Base-by-base conservation (phyloP, 2,888 invertebrate species). In the Cataglyphis livida region DNA sequence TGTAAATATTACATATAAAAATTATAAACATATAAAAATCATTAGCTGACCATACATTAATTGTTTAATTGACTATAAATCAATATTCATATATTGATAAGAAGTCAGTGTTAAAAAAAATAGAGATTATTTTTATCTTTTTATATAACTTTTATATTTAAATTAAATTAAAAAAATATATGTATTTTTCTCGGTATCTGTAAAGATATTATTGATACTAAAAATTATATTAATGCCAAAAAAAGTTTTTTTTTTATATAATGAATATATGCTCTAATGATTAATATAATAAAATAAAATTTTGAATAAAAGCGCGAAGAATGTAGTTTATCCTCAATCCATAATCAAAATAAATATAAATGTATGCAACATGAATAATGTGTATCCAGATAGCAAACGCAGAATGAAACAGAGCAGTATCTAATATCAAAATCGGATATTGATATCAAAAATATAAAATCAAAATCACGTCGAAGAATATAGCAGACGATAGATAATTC, bases 221-320 rank as follows among this genome's bases (percentile, higher is more conserved):
- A 3, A 62, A 48, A 59, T 57, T 18, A 57, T 73, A 41, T 74
- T 74, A 62, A 61, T 61, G 9, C 3, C 57, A 2, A 41, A 32
- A 44, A 74, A 48, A 15, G 5, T 1, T 61, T 61, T 73, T 38
- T 25, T 73, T 18, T 38, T 5, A 1, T 9, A 6, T 35, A 2
- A 4, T 12, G 7, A 62, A 9, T 41, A 28, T 28, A 28, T 28
- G 2, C 28, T 28, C 2, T 28, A 6, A 73, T 61, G 32, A 74
- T 44, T 44, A 21, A 21, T 62, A 32, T 62, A 61, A 21, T 62
- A 32, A 74, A 61, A 74, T 44, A 66, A 9, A 28, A n/a, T 61
- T 54, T 44, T 74, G 10, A 10, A 41, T 10, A 41, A 32, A 28
- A 61, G 32, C n/a, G 7, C 51, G 51, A 51, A n/a, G n/a, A n/a